Conservation (phyloP, 1,140 invertebrate genomes). For the Scaptomyza pallida region DNA sequence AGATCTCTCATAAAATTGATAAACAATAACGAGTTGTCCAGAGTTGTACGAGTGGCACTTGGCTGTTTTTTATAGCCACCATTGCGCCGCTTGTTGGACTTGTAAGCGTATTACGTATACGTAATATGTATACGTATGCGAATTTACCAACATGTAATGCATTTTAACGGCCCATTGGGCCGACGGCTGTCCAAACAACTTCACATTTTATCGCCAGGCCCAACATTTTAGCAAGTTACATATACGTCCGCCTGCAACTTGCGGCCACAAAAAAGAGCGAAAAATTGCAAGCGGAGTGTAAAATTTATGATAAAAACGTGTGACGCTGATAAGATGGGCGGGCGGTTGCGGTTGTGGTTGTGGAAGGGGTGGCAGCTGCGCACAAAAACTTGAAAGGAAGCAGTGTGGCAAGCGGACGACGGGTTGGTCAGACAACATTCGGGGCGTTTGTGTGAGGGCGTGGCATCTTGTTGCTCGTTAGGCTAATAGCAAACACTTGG, state of each 20-base stretch:
- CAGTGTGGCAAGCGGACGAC: constrained; percentile 15
- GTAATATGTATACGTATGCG: constrained; percentile 14
- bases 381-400: background rate
- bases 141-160: constrained; percentile 29
- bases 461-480: constrained; percentile 72
- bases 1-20: constrained; percentile 59
- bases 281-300: constrained; percentile 69
- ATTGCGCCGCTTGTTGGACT: background rate
- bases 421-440: constrained; percentile 14
- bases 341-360: background rate
- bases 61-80: constrained; percentile 4
- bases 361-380: background rate
- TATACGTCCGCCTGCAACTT: constrained; percentile 19
- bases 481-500: constrained; percentile 55
- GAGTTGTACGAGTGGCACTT: constrained; percentile 5
- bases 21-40: constrained; percentile 50
- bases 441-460: constrained; percentile 9
- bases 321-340: constrained; percentile 64
- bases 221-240: constrained; percentile 26
- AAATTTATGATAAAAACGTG: constrained; percentile 81
- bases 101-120: constrained; percentile 25
- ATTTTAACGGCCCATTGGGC: constrained; percentile 45
- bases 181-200: constrained; percentile 12
- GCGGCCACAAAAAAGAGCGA: constrained; percentile 44
- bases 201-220: constrained; percentile 24